Base-by-base conservation (phyloP, 2,113 vertebrate genomes). In the Nesogale talazaci region DNA sequence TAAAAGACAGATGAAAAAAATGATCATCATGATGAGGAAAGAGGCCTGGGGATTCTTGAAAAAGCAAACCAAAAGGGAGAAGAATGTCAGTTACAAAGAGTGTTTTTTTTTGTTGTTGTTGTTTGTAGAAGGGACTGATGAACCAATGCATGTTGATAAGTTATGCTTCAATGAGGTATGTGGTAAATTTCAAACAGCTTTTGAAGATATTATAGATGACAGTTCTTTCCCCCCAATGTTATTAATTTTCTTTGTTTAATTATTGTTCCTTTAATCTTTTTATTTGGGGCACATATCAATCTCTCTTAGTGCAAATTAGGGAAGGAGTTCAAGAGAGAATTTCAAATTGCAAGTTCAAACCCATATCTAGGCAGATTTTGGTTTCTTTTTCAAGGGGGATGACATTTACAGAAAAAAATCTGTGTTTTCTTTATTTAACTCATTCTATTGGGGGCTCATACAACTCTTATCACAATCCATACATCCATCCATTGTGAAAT, bases 1-100 rank as follows among this genome's bases (percentile, higher is more conserved):
- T 95, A 94, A 95, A 94, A 97, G 75, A 3, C 15, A 3, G 76
- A 90, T 86, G 94, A 95, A 96, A 75, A 96, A 95, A 97, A 95
- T 83, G 83, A 88, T 56, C 96, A 92, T 46, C 20, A 57, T 90
- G n/a, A 42, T 85, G 89, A 61, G 0, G 0, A 67, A 61, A 86
- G 63, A 79, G 25, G 36, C 42, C 27, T n/a, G 93, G 34, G 93
- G 65, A 40, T 52, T 2, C 87, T 56, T 96, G 75, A 78, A 85
- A 38, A 76, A 86, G 70, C 46, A 23, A 95, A 34, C 20, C 94
- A 85, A 95, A 94, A 77, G 42, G 88, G 29, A n/a, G 17, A 75
- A 27, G 22, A 92, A 77, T 87, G 56, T 4, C 61, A 79, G 36
- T 78, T 59, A 31, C 52, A 83, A n/a, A 77, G 10, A 9, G 10